Conservation (phyloP, 2,113 vertebrate species). For the Phainopepla nitens region DNA sequence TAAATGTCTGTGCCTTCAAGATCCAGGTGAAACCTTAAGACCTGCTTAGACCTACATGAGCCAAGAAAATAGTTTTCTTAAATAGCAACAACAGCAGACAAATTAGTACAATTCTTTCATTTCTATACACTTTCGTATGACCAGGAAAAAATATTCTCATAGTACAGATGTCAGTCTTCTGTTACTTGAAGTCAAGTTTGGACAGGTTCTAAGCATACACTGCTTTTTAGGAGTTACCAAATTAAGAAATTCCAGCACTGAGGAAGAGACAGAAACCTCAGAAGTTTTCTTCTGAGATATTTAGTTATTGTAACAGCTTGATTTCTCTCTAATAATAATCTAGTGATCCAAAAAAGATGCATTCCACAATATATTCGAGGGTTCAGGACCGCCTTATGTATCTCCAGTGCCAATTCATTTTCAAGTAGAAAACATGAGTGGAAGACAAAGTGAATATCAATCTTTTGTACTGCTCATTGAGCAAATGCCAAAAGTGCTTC, state of each 20-base stretch:
- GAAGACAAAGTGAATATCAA: neutral
- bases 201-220: neutral
- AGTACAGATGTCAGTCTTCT: neutral
- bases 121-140: neutral
- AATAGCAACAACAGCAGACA: neutral
- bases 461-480: neutral
- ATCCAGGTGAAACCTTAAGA: neutral
- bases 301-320: neutral
- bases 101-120: neutral
- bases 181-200: neutral
- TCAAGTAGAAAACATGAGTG: neutral
- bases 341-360: neutral
- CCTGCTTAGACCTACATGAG: neutral
- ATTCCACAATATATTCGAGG: neutral
- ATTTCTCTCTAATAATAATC: neutral
- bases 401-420: neutral
- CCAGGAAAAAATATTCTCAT: neutral
- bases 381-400: neutral
- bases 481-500: accelerated
- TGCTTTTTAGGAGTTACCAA: neutral
- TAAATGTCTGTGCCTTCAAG: neutral
- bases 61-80: neutral
- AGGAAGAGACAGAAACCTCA: neutral
- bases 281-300: neutral
- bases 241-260: neutral